Evolutionary conservation across 2,113 vertebrate species (phyloP), one percentile per base, ranked within the genome.

Genomic region (Oreochromis spilurus): DNA sequence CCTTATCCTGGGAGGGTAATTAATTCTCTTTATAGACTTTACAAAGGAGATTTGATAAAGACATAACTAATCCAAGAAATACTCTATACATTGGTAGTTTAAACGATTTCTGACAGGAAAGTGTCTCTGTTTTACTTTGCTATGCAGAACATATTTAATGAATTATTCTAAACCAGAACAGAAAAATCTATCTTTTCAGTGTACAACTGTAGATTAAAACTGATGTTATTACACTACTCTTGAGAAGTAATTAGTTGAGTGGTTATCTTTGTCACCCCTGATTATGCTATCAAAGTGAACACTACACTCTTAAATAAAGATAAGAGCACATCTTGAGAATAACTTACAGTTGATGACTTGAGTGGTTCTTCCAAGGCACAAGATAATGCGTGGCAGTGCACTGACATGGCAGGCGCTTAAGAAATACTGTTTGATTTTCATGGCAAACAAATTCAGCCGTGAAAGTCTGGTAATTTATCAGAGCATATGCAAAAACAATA

Each of bases 401-500:
- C 17, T 48, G 19, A 54, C 11, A 9, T 12, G 1, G n/a, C 10
- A 80, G 36, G 82, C 57, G 79, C 43, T 90, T 34, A 77, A 88
- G 54, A 88, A 55, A 89, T 55, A 19, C 84, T 55, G 40, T 57
- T 31, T 54, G 65, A 92, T 94, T 94, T 95, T 67, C 92, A 84
- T 95, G 86, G 40, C 16, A 92, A 90, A 85, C 87, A 87, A 79
- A 94, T 83, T 81, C 70, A 77, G 31, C 55, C 75, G 77, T 82
- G 77, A 40, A 57, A 26, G 4, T 81, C 24, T 9, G 57, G 26
- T 36, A 84, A 57, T 84, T 79, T 19, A 62, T 82, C 75, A 79
- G 24, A 53, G 45, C 40, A 8, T 87, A 95, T 95, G 95, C 94
- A 95, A 95, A 95, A 72, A 67, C 84, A 92, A 53, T 52, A 26